A percentile compares a stretch with the other conserved stretches of the same genome.
These are phyloP conservation scores for Probosciger aterrimus DNA, from an alignment of 2,113 vertebrate genomes.

Conservation along the genomic window DNA sequence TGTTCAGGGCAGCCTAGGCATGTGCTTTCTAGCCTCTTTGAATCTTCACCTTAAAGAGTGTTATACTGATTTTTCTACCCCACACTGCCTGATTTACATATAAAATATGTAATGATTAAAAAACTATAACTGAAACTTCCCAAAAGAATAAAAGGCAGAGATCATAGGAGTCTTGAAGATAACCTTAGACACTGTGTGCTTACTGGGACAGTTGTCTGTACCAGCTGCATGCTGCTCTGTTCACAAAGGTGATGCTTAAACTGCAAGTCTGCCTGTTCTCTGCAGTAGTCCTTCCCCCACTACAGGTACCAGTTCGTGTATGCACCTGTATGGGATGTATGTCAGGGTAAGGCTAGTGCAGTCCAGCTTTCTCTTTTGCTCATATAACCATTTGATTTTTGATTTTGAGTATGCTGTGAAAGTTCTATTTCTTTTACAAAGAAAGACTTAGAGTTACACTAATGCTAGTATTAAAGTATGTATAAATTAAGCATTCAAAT, in stretches of 20 bases:
- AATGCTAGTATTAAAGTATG: not conserved
- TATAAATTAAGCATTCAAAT: not conserved
- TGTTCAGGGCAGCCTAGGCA: not conserved
- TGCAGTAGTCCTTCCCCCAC: not conserved
- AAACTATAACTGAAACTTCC: not conserved
- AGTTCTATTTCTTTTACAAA: not conserved
- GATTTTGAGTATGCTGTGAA: not conserved
- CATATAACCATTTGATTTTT: not conserved
- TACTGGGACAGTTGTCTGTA: accelerated
- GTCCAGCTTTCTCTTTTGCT: not conserved
- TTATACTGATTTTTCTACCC: not conserved
- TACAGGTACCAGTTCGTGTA: too few species aligned
- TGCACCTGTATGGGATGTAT: accelerated
- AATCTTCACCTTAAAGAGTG: not conserved
- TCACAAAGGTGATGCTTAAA: not conserved
- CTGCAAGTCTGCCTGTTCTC: not conserved
- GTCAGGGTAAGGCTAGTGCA: not conserved
- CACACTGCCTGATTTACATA: not conserved
- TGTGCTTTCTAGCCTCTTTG: not conserved
- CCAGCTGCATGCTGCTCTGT: accelerated
- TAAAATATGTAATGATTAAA: not conserved
- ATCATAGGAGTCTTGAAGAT: not conserved
- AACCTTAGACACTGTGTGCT: not conserved
- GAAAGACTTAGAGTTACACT: not conserved
- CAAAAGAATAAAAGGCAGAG: not conserved